Evolutionary conservation across 2,888 invertebrate genomes (phyloP), one percentile per base, ranked within the genome.

Genomic region (Rotaria macrura): DNA sequence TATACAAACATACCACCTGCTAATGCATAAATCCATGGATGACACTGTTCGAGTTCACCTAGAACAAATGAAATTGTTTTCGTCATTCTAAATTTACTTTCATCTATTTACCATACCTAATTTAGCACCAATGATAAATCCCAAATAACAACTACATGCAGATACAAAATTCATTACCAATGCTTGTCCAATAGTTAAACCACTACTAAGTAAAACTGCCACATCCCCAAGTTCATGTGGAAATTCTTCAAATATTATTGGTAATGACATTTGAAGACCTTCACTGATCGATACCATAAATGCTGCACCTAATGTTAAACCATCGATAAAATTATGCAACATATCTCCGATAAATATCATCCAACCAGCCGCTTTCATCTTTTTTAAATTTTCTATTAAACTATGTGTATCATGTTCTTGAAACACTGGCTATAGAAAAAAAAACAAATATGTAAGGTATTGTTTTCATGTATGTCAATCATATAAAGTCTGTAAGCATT

Each of bases 181-280:
- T 0, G 93, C 93, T 88, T 92, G 92, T 87, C 91, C 91, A 89
- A 92, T 91, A 0, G 92, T 91, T 92, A 93, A 92, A 29, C 93
- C 93, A 49, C 93, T 91, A 87, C 92, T 92, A 38, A 93, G 90
- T 65, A 93, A 89, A 84, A 93, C 93, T n/a, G 93, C 93, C 88
- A 93, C 93, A 89, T 93, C 93, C 92, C 93, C 93, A 85, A 93
- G 89, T 89, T 93, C 93, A 89, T 93, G 93, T 5, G 93, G 93
- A 86, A 93, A 91, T 88, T 93, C 93, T 89, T 93, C 93, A 88
- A 92, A 93, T 79, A 93, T 89, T 2, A 93, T 92, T 54, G 93
- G 93, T 38, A 93, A 89, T 54, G 92, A 92, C 29, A 93, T 92
- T 87, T 92, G 92, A 85, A 93, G 90, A 25, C 93, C 93, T 9